phyloP scores from a whole-genome alignment of 2,888 invertebrate genomes.

The Ormyrus nitidulus region DNA sequence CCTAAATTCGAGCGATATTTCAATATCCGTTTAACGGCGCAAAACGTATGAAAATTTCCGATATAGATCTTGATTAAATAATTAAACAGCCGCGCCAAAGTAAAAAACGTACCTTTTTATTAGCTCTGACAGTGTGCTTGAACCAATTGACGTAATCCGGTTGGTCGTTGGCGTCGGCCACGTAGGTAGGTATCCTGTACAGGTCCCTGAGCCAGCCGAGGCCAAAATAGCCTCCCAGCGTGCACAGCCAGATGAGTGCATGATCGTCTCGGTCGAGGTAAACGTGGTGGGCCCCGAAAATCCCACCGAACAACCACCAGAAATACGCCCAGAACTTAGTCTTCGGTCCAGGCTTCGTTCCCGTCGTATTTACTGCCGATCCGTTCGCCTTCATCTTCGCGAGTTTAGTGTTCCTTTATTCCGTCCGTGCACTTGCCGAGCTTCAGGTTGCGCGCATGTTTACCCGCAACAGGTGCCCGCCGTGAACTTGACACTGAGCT shows the following conservation, averaged over 20 bases:
- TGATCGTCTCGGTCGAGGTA: constrained; percentile 93
- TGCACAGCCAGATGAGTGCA: constrained; percentile 93
- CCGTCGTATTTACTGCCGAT: neutral
- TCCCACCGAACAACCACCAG: constrained; percentile 91
- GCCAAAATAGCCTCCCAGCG: constrained; percentile 89
- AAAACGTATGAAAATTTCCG: too few species aligned
- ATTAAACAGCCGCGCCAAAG: too few species aligned
- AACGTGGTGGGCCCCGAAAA: constrained; percentile 93
- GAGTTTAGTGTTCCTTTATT: neutral
- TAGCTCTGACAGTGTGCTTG: constrained; percentile 77
- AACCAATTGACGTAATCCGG: constrained; percentile 82
- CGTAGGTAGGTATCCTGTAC: constrained; percentile 89
- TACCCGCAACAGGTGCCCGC: too few species aligned
- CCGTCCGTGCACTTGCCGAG: neutral
- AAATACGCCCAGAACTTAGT: constrained; percentile 84
- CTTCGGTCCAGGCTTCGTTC: constrained; percentile 64
- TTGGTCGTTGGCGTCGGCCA: constrained; percentile 87
- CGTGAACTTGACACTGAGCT: too few species aligned
- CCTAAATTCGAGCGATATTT: too few species aligned
- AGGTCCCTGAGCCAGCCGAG: constrained; percentile 92
- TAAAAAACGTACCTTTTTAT: constrained; percentile 78
- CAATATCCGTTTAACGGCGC: too few species aligned
- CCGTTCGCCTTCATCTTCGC: neutral
- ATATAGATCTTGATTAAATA: too few species aligned
- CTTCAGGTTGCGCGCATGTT: neutral